Percentiles rank a stretch among this genome's conserved stretches.
Conservation (phyloP, 2,113 vertebrate genomes). For the Toxostoma redivivum region DNA sequence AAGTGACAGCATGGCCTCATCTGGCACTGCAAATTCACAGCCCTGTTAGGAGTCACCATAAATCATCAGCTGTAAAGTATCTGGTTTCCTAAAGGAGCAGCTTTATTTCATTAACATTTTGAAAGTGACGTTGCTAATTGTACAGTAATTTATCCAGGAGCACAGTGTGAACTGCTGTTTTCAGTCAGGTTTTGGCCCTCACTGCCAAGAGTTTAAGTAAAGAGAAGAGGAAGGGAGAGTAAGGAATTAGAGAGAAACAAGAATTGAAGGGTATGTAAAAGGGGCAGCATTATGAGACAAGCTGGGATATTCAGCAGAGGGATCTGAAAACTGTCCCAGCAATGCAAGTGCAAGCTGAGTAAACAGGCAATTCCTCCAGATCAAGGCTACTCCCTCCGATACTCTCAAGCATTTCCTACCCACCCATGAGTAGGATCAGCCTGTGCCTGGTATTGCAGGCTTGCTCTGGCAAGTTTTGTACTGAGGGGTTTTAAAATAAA, state of each 20-base stretch:
- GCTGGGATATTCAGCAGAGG: neutral
- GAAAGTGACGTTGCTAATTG: slow-evolving; percentile 10
- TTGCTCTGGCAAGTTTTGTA: slow-evolving; percentile 10
- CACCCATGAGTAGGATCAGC: neutral
- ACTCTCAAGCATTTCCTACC: slow-evolving; percentile 5
- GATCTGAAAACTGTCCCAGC: neutral
- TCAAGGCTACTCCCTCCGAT: neutral
- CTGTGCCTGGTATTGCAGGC: neutral
- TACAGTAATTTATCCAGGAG: neutral
- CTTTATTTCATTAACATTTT: slow-evolving; percentile 42
- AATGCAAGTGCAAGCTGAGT: neutral
- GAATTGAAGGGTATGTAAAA: neutral
- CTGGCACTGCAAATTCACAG: neutral
- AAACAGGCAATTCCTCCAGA: neutral
- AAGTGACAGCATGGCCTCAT: neutral
- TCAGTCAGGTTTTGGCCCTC: neutral
- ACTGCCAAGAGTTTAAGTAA: neutral
- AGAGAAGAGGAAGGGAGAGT: neutral
- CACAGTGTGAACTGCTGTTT: slow-evolving; percentile 17
- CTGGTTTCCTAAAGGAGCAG: neutral
- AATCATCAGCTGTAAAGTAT: neutral
- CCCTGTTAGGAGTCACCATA: neutral
- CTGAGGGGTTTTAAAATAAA: neutral
- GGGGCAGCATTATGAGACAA: neutral
- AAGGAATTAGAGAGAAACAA: neutral